Conservation (phyloP, 2,888 invertebrate species). For the Drosophila infuscata region DNA sequence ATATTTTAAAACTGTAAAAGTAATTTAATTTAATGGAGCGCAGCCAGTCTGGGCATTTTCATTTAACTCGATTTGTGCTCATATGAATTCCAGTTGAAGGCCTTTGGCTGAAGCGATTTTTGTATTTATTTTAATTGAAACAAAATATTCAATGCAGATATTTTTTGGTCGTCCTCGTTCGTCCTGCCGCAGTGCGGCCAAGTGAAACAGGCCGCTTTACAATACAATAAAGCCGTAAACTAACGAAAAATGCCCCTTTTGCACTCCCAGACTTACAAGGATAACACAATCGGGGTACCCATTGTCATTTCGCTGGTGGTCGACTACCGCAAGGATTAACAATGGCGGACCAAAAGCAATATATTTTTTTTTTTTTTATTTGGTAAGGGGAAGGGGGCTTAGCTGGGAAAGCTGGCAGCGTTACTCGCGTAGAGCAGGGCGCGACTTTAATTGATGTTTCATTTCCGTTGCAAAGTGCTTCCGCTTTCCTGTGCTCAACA, state of each 20-base stretch:
- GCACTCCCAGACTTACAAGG: constrained; percentile 30
- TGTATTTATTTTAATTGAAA: constrained; percentile 4
- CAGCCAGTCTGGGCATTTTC: not conserved
- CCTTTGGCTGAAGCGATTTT: not conserved
- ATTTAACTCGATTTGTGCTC: not conserved
- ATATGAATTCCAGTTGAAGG: not conserved
- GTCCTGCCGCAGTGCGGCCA: constrained; percentile 13
- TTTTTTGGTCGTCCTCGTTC: not conserved
- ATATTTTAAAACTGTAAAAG: not conserved
- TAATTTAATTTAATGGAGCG: not conserved
- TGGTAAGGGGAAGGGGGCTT: not conserved
- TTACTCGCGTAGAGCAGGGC: constrained; percentile 30
- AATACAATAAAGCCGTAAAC: constrained; percentile 68
- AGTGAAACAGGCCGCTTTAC: constrained; percentile 23
- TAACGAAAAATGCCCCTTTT: constrained; percentile 43
- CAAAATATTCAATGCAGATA: constrained; percentile 1
- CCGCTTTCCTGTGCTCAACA: constrained; percentile 70
- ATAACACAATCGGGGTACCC: not conserved
- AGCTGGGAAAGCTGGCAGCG: constrained; percentile 37
- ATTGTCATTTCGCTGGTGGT: not conserved
- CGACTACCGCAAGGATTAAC: constrained; percentile 53
- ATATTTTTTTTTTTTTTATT: constrained; percentile 22
- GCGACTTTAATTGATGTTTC: constrained; percentile 83
- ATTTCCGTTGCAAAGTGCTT: constrained; percentile 82
- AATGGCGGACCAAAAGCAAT: constrained; percentile 53